Percentiles rank a stretch among this genome's conserved stretches.
phyloP scores from a whole-genome alignment of 2,797 vertebrate genomes.

The Euphonia xanthogaster region DNA sequence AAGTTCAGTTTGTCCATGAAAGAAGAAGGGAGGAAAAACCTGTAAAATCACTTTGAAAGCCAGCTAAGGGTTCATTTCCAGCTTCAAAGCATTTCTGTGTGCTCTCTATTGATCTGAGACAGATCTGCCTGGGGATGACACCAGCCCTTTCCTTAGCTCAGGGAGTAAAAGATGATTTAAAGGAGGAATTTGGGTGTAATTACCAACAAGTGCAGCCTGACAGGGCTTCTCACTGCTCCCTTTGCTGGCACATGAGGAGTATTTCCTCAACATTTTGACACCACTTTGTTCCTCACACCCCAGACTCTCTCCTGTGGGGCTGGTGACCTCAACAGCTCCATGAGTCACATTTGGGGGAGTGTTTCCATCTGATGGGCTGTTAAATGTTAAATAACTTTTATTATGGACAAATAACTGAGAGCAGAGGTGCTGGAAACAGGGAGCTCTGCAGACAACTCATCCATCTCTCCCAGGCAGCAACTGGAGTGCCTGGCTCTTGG shows the following conservation, averaged over 20 bases:
- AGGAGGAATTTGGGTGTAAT: not conserved
- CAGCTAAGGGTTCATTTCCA: not conserved
- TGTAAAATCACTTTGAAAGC: not conserved
- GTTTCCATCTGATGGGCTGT: not conserved
- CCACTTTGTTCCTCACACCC: not conserved
- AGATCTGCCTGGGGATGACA: not conserved
- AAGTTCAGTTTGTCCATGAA: not conserved
- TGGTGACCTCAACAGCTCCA: not conserved
- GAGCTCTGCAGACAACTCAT: not conserved
- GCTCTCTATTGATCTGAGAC: not conserved
- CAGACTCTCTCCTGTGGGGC: not conserved
- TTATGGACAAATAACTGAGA: not conserved
- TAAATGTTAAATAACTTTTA: too few species aligned
- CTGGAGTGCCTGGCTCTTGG: not conserved
- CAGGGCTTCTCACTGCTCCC: not conserved
- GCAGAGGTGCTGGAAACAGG: not conserved
- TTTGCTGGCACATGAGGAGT: not conserved
- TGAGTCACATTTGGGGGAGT: not conserved
- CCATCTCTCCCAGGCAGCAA: not conserved
- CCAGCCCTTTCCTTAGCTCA: not conserved
- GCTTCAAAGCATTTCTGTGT: constrained; percentile 3
- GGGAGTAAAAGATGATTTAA: not conserved
- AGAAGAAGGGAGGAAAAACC: not conserved
- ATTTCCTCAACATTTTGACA: not conserved
- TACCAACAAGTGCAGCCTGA: not conserved